Evolutionary conservation across 2,888 invertebrate species (phyloP).

Genomic region (Eupithecia subfuscata): DNA sequence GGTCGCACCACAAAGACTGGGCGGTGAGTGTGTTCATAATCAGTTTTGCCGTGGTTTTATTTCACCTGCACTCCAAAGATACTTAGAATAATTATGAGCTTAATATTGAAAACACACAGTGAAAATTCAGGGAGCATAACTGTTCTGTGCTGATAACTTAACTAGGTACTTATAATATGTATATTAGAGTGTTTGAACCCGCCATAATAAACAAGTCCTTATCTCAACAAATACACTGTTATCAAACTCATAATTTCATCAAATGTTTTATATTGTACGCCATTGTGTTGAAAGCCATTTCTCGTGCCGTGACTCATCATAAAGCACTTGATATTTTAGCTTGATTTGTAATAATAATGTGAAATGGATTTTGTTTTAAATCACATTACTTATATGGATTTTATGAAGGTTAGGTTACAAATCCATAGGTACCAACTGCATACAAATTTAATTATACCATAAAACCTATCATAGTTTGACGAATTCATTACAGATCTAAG

Average conservation of each 20-base stretch:
- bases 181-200: not conserved
- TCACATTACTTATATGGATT: not conserved
- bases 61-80: no score
- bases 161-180: not conserved
- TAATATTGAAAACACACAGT: no score
- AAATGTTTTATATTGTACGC: constrained; percentile 9
- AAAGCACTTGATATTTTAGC: not conserved
- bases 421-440: not conserved
- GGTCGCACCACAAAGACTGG: no score
- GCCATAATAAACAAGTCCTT: not conserved
- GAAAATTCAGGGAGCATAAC: not conserved
- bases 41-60: no score
- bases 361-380: not conserved
- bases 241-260: constrained; percentile 7
- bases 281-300: not conserved
- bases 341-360: not conserved
- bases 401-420: not conserved
- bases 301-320: not conserved
- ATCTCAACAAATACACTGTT: constrained; percentile 10
- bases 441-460: no score
- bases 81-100: no score
- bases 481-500: no score
- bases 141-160: not conserved
- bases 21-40: no score
- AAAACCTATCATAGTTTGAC: no score